Evolutionary conservation across 2,113 vertebrate species (phyloP).

Genomic region (Ictalurus furcatus): DNA sequence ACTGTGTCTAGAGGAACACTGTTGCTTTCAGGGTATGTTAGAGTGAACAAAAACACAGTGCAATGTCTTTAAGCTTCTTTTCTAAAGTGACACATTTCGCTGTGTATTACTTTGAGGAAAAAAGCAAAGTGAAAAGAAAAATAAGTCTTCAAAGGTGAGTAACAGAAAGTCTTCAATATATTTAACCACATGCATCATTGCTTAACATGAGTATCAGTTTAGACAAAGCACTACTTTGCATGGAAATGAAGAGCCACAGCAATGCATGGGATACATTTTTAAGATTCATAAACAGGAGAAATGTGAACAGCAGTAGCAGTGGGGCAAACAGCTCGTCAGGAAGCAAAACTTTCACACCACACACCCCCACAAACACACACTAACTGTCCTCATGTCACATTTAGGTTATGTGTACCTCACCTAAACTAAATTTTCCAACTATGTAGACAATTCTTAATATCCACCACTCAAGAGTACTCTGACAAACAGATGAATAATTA

Average conservation of each 20-base stretch:
- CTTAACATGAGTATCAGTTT: slow-evolving; percentile 2
- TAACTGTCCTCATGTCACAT: not conserved
- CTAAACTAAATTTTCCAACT: not conserved
- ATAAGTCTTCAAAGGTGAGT: not conserved
- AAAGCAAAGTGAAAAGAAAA: not conserved
- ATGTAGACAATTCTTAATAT: not conserved
- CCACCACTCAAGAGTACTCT: not conserved
- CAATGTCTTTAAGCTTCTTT: not conserved
- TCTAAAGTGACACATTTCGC: slow-evolving; percentile 9
- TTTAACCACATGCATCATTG: slow-evolving; percentile 7
- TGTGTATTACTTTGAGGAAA: not conserved
- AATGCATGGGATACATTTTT: not conserved
- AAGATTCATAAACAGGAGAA: slow-evolving; percentile 1
- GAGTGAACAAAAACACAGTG: not conserved
- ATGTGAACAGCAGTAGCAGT: not conserved
- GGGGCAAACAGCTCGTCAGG: not conserved
- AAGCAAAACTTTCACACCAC: not conserved
- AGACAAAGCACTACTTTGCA: slow-evolving; percentile 6
- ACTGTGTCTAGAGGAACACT: slow-evolving; percentile 1
- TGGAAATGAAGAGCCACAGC: slow-evolving; percentile 12
- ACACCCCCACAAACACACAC: not conserved
- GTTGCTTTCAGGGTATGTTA: not conserved
- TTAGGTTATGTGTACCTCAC: not conserved
- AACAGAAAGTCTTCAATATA: not conserved
- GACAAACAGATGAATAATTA: slow-evolving; percentile 10